Conservation (phyloP, 2,113 vertebrate genomes). For the pig (Sus scrofa) region DNA sequence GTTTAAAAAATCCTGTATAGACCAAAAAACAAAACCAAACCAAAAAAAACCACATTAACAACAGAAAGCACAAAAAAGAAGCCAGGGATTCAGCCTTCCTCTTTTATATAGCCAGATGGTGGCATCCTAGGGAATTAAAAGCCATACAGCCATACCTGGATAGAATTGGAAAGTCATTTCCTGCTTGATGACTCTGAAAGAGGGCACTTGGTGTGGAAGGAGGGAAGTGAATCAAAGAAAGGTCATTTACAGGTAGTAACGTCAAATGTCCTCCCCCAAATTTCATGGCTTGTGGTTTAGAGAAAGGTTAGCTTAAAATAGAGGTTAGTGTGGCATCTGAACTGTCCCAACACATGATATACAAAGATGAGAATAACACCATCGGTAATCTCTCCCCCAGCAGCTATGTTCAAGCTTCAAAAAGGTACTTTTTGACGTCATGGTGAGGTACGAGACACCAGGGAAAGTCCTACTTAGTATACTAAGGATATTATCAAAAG, state of each 20-base stretch:
- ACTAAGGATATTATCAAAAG: conserved; percentile 20
- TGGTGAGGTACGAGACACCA: conserved; percentile 21
- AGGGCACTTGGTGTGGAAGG: background rate
- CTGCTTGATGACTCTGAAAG: conserved; percentile 26
- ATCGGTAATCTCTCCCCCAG: background rate
- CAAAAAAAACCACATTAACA: background rate
- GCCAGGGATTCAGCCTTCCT: background rate
- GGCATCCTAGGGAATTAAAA: conserved; percentile 43
- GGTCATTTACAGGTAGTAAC: conserved; percentile 70
- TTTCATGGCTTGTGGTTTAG: conserved; percentile 76
- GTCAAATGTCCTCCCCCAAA: conserved; percentile 72
- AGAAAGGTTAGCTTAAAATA: conserved; percentile 80
- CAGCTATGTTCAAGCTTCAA: conserved; percentile 9
- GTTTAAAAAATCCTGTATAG: background rate
- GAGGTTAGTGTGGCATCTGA: conserved; percentile 66
- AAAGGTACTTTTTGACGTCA: conserved; percentile 19
- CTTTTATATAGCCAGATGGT: background rate
- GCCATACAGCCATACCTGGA: no score
- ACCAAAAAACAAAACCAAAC: no score
- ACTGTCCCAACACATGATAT: conserved; percentile 36
- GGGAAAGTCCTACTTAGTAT: conserved; percentile 66
- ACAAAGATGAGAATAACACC: conserved; percentile 38
- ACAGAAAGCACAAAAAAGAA: background rate
- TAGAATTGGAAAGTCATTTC: background rate
- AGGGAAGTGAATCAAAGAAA: conserved; percentile 74